Base-by-base conservation (phyloP, 2,888 invertebrate genomes). In the Drosophila tripunctata region DNA sequence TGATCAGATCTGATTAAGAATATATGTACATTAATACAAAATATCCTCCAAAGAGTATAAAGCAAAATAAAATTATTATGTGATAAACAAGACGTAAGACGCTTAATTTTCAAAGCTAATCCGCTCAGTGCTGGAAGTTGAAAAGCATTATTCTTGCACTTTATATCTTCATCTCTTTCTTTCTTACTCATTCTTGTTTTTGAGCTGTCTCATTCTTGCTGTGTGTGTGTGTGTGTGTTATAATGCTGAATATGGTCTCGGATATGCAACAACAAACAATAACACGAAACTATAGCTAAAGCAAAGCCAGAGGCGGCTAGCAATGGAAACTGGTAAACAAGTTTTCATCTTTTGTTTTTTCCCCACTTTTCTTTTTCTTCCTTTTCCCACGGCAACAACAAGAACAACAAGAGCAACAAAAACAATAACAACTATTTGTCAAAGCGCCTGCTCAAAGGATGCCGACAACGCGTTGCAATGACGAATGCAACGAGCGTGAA, bases 371-470 rank as follows among this genome's bases (percentile, higher is more conserved):
- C 8, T 14, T n/a, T 6, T 15, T 50, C 35, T 50, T 30, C 24
- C 14, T 35, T 40, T 33, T 35, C 7, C 15, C 24, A 21, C 35
- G 57, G 68, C 47, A 54, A 66, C 56, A 67, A 41, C 54, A 24
- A 21, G 5, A 52, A 19, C 24, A 36, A 41, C 4, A 41, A 8
- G 12, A 47, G 30, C 40, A 38, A 17, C 27, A 57, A 21, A 35
- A 64, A n/a, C 36, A 47, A 31, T 12, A 52, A 54, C 38, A 21
- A 57, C 50, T 55, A 65, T 47, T 65, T 61, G 82, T 85, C 82
- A 85, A 85, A 78, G 87, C 68, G 64, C 14, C 62, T 43, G 62
- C 65, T 74, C 83, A 83, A 83, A 87, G 83, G 85, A 69, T 50
- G 57, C 79, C 75, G 75, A 41, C 75, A 67, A 44, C 56, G 64